Percentiles rank a stretch among this genome's conserved stretches.
These are phyloP conservation scores for Sus scrofa DNA, from an alignment of 2,113 vertebrate genomes.

Conservation along the genomic window DNA sequence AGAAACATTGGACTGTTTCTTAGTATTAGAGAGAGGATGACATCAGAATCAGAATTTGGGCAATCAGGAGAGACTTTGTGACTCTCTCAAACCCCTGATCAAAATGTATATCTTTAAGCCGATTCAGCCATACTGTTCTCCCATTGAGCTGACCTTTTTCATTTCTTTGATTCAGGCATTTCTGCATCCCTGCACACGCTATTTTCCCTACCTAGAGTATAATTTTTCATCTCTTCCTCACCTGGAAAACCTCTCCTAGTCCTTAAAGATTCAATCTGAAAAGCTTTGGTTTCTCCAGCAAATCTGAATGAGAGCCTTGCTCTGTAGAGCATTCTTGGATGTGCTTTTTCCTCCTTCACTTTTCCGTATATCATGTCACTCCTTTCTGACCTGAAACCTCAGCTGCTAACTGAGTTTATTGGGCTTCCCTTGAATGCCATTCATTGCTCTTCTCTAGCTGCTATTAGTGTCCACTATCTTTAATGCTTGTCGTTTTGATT, in stretches of 20 bases:
- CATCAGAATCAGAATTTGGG: neutral
- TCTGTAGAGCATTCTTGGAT: neutral
- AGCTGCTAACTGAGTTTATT: neutral
- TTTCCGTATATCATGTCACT: neutral
- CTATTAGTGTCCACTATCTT: neutral
- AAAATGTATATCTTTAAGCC: neutral
- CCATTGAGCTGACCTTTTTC: neutral
- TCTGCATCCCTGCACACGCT: neutral
- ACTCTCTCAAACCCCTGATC: neutral
- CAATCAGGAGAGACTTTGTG: neutral
- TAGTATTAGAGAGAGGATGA: neutral
- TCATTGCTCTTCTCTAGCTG: neutral
- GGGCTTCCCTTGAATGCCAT: neutral
- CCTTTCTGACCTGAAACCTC: neutral
- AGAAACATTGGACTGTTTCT: neutral
- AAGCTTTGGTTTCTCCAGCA: neutral
- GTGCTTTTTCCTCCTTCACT: neutral
- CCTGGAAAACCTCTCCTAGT: neutral
- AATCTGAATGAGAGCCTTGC: neutral
- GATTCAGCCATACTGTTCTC: neutral
- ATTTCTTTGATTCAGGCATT: constrained; percentile 8
- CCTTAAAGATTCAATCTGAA: neutral
- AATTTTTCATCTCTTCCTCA: neutral
- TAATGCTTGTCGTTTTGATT: too few species aligned
- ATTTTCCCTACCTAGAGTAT: neutral